Evolutionary conservation across 2,888 invertebrate genomes (phyloP).

Genomic region (Patella pellucida): DNA sequence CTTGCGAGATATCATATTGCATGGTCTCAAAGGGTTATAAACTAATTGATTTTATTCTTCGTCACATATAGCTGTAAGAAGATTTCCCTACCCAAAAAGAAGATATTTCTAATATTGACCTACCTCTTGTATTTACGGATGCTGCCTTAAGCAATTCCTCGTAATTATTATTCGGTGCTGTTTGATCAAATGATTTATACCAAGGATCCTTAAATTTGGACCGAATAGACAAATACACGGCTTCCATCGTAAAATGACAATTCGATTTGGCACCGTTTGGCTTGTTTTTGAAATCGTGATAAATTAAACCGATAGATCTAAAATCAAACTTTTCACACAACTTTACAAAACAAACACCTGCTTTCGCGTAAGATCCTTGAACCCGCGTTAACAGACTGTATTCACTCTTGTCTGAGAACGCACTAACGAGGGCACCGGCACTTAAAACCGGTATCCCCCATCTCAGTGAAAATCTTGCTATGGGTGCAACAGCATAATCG

Average conservation of each 20-base stretch:
- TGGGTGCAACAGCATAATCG: slow-evolving; percentile 84
- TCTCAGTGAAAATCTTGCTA: slow-evolving; percentile 87
- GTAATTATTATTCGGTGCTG: slow-evolving; percentile 11
- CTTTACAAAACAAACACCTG: slow-evolving; percentile 42
- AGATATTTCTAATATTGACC: slow-evolving; percentile 8
- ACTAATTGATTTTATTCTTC: too few species aligned
- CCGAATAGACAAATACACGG: slow-evolving; percentile 76
- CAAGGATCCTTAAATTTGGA: slow-evolving; percentile 30
- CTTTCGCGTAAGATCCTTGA: slow-evolving; percentile 43
- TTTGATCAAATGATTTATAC: slow-evolving; percentile 35
- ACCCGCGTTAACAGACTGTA: slow-evolving; percentile 81
- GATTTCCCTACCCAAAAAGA: too few species aligned
- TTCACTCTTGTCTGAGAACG: slow-evolving; percentile 65
- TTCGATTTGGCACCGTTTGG: slow-evolving; percentile 37
- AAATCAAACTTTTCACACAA: slow-evolving; percentile 46
- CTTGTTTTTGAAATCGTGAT: slow-evolving; percentile 36
- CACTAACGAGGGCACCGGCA: slow-evolving; percentile 54
- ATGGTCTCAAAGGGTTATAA: too few species aligned
- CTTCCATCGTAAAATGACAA: slow-evolving; percentile 82
- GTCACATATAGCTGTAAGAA: too few species aligned
- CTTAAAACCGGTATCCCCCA: slow-evolving; percentile 90
- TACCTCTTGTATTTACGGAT: slow-evolving; percentile 31
- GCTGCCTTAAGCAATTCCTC: slow-evolving; percentile 25
- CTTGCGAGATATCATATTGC: too few species aligned
- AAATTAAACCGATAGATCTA: slow-evolving; percentile 48